Conservation (phyloP, 2,888 invertebrate genomes). For the Unio delphinus region DNA sequence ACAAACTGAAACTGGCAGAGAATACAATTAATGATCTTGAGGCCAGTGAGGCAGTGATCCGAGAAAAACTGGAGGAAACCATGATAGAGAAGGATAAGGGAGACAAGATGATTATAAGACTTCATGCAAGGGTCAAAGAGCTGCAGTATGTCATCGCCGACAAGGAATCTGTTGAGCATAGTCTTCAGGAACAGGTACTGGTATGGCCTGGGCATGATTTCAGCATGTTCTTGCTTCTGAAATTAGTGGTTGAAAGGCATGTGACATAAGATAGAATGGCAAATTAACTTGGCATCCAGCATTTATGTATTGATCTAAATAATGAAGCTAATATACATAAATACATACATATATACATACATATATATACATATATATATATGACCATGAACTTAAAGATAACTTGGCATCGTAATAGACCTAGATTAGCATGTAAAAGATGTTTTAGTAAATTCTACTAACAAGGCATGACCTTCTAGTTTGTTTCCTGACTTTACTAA, state of each 20-base stretch:
- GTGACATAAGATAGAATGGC: background rate
- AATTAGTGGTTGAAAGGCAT: slow-evolving; percentile 5
- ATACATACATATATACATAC: too few relatives aligned
- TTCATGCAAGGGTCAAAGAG: slow-evolving; percentile 54
- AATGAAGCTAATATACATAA: too few relatives aligned
- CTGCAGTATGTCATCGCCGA: slow-evolving; percentile 55
- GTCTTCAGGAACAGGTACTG: slow-evolving; percentile 57
- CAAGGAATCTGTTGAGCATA: slow-evolving; percentile 52
- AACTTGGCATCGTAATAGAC: too few relatives aligned
- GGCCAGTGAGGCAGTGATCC: slow-evolving; percentile 43
- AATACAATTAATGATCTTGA: slow-evolving; percentile 59
- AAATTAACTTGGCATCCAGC: background rate
- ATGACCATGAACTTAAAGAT: too few relatives aligned
- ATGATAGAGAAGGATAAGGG: slow-evolving; percentile 45
- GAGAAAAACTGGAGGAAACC: slow-evolving; percentile 54
- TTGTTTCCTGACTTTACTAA: too few relatives aligned
- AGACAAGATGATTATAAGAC: slow-evolving; percentile 47
- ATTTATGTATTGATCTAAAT: too few relatives aligned
- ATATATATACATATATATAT: too few relatives aligned
- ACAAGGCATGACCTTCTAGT: too few relatives aligned
- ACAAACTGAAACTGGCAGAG: slow-evolving; percentile 58
- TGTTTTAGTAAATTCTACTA: too few relatives aligned
- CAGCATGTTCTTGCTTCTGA: slow-evolving; percentile 5
- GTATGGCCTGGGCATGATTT: slow-evolving; percentile 3
- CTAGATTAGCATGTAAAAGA: too few relatives aligned